These are phyloP conservation scores for Myotis yumanensis DNA, from an alignment of 2,113 vertebrate species.

Conservation along the genomic window DNA sequence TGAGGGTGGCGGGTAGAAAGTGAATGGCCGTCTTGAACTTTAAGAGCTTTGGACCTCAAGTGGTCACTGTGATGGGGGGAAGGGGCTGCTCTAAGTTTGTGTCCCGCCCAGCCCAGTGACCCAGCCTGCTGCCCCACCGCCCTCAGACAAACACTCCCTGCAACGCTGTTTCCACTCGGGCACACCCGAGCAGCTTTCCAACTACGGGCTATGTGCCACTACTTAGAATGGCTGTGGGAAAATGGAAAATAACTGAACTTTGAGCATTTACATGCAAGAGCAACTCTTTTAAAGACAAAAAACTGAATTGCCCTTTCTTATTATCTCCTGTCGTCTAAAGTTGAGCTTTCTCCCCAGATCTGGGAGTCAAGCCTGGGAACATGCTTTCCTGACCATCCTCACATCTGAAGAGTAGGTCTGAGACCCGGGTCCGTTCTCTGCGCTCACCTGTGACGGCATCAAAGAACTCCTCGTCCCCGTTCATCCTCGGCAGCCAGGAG, in stretches of 20 bases:
- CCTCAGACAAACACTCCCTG: background rate
- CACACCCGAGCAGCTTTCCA: background rate
- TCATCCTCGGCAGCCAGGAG: constrained; percentile 87
- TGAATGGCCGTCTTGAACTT: rapidly evolving
- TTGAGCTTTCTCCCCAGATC: background rate
- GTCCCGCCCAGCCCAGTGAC: background rate
- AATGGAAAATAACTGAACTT: rapidly evolving
- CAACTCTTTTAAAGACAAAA: background rate
- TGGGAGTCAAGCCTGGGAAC: background rate
- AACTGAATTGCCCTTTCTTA: rapidly evolving
- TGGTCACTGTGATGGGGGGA: rapidly evolving
- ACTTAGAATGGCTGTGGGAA: background rate
- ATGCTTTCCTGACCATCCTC: background rate
- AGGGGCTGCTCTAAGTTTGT: background rate
- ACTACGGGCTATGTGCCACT: rapidly evolving
- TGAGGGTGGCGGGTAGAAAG: background rate
- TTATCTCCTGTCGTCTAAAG: background rate
- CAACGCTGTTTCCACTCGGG: rapidly evolving
- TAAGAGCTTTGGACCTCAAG: background rate
- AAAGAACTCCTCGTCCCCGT: constrained; percentile 97
- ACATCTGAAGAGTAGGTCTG: rapidly evolving
- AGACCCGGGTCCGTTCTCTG: rapidly evolving
- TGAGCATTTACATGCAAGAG: background rate
- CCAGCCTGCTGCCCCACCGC: background rate
- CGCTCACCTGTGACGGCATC: constrained; percentile 95